These are phyloP conservation scores for Matsumyia berberina DNA, from an alignment of 2,888 invertebrate genomes.

Conservation along the genomic window DNA sequence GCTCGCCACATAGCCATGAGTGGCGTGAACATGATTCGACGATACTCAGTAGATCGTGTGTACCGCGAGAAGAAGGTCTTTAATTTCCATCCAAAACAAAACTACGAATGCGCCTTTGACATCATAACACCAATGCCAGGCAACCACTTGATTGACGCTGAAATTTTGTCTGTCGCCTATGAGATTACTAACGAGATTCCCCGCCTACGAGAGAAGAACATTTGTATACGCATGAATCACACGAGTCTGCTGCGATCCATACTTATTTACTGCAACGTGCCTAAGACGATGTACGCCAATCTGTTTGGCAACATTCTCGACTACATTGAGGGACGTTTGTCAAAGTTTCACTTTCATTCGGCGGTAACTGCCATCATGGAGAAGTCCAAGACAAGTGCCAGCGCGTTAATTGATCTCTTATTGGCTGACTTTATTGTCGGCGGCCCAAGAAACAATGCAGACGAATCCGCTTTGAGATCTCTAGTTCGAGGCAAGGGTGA, in stretches of 20 bases:
- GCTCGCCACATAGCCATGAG: slow-evolving; percentile 93
- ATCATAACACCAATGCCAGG: slow-evolving; percentile 92
- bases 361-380: slow-evolving; percentile 88
- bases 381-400: slow-evolving; percentile 82
- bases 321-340: slow-evolving; percentile 86
- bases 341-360: slow-evolving; percentile 90
- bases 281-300: slow-evolving; percentile 86
- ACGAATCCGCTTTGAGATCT: slow-evolving; percentile 83
- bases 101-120: slow-evolving; percentile 96
- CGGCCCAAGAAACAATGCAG: slow-evolving; percentile 80
- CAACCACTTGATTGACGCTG: slow-evolving; percentile 93
- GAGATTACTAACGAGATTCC: slow-evolving; percentile 90
- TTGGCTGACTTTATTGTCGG: slow-evolving; percentile 81
- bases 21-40: slow-evolving; percentile 90
- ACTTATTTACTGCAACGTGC: slow-evolving; percentile 91
- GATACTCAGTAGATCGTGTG: slow-evolving; percentile 94
- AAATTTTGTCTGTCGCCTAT: slow-evolving; percentile 91
- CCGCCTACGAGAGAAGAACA: slow-evolving; percentile 87
- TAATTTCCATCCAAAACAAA: slow-evolving; percentile 95
- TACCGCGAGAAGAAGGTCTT: slow-evolving; percentile 91
- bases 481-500: slow-evolving; percentile 89
- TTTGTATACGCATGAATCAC: slow-evolving; percentile 91
- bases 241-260: slow-evolving; percentile 90
- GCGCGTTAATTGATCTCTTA: slow-evolving; percentile 81
- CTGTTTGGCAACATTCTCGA: slow-evolving; percentile 82